These are phyloP conservation scores for Zoanthus sansibaricus DNA, from an alignment of 92 coral and sea anemone species.

Conservation along the genomic window DNA sequence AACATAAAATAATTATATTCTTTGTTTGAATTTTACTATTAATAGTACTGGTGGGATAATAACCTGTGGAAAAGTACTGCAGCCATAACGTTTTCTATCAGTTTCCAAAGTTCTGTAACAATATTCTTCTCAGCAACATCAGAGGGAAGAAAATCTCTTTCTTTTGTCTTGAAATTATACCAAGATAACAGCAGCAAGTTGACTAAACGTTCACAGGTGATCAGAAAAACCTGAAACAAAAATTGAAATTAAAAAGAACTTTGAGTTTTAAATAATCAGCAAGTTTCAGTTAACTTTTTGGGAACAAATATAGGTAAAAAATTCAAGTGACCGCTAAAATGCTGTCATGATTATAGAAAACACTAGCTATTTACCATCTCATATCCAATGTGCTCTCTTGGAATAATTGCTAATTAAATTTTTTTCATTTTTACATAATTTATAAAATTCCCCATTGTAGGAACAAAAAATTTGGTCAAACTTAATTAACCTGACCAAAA, in stretches of 20 bases:
- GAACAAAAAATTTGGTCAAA: too few species aligned
- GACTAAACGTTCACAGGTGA: slow-evolving; percentile 73
- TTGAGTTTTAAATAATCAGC: neutral
- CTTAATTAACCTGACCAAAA: too few species aligned
- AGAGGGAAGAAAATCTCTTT: neutral
- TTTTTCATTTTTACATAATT: too few species aligned
- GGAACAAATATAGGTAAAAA: too few species aligned
- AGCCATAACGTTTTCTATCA: slow-evolving; percentile 21
- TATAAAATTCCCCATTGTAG: too few species aligned
- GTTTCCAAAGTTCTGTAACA: slow-evolving; percentile 18
- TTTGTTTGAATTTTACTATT: neutral
- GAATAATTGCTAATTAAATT: too few species aligned
- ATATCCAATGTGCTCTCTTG: too few species aligned
- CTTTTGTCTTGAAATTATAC: slow-evolving; percentile 16
- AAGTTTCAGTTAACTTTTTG: too few species aligned
- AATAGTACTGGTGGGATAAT: too few species aligned
- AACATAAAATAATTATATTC: neutral
- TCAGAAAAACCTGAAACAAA: slow-evolving; percentile 66
- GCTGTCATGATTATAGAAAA: too few species aligned
- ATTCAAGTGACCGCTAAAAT: too few species aligned
- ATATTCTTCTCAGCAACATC: slow-evolving; percentile 15
- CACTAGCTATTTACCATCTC: too few species aligned
- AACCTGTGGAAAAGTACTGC: slow-evolving; percentile 36
- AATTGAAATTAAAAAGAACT: neutral
- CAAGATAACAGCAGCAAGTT: slow-evolving; percentile 57